phyloP scores from a whole-genome alignment of 2,797 vertebrate species.

The Urocyon cinereoargenteus region DNA sequence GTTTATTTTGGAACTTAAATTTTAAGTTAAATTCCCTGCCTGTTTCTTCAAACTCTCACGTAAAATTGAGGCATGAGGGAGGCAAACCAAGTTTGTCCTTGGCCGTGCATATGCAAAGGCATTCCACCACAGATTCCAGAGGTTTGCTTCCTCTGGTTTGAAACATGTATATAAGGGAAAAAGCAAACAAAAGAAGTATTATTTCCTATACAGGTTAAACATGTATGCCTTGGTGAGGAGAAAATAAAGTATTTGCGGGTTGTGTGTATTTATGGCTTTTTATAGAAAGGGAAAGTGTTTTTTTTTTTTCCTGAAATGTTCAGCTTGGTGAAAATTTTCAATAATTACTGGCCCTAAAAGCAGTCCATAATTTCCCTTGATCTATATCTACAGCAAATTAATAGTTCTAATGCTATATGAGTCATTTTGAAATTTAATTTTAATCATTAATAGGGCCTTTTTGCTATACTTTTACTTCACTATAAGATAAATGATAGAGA shows the following conservation, averaged over 20 bases:
- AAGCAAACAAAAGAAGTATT: conserved; percentile 64
- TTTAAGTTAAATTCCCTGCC: not conserved
- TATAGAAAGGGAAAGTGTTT: not conserved
- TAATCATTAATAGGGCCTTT: conserved; percentile 40
- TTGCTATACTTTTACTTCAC: conserved; percentile 41
- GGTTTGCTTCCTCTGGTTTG: conserved; percentile 26
- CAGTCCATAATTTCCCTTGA: not conserved
- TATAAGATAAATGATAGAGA: conserved; percentile 38
- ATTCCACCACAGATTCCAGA: not conserved
- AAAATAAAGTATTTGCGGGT: conserved; percentile 60
- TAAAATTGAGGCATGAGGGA: conserved; percentile 25
- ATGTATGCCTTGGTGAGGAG: not conserved
- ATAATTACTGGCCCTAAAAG: not conserved
- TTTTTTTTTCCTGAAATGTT: not conserved
- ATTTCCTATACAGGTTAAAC: conserved; percentile 56
- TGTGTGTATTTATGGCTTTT: conserved; percentile 61
- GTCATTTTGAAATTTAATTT: conserved; percentile 62
- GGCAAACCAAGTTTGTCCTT: not conserved
- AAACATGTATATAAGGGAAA: conserved; percentile 3
- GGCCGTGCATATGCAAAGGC: not conserved
- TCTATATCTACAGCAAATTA: not conserved
- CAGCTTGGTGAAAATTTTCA: conserved; percentile 51
- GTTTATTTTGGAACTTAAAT: conserved; percentile 32
- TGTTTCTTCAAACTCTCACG: conserved; percentile 48
- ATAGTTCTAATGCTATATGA: not conserved